A percentile compares a stretch with the other conserved stretches of the same genome.
Conservation (phyloP, 2,888 invertebrate species). For the Rhabditoides inermis region DNA sequence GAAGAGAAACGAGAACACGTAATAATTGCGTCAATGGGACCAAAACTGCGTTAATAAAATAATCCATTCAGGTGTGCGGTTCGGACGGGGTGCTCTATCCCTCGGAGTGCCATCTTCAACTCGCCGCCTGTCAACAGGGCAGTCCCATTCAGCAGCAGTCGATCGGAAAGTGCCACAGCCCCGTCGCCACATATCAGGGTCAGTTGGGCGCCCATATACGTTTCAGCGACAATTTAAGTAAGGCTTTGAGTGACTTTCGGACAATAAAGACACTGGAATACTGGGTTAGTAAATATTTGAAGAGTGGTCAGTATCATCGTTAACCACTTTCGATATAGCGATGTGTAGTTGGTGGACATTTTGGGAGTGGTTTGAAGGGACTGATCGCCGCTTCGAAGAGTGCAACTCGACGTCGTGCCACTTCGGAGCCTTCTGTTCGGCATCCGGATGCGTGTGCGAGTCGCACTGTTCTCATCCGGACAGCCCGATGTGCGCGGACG, state of each 20-base stretch:
- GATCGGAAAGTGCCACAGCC: conserved; percentile 22
- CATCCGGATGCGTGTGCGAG: too few relatives aligned
- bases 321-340: background rate
- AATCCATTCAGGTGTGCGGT: background rate
- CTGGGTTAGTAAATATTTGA: background rate
- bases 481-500: too few relatives aligned
- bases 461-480: too few relatives aligned
- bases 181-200: conserved; percentile 23
- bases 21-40: too few relatives aligned
- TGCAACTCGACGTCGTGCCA: conserved; percentile 3
- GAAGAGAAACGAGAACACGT: too few relatives aligned
- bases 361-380: too few relatives aligned
- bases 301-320: background rate
- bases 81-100: conserved; percentile 15
- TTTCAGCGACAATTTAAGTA: too few relatives aligned
- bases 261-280: too few relatives aligned
- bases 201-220: too few relatives aligned
- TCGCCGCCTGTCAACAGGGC: conserved; percentile 57
- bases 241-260: too few relatives aligned
- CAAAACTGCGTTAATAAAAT: too few relatives aligned
- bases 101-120: conserved; percentile 73
- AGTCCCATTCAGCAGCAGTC: conserved; percentile 54
- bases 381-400: too few relatives aligned
- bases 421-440: conserved; percentile 8
- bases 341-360: background rate